These are phyloP conservation scores for Papilio xuthus DNA, from an alignment of 1,140 invertebrate species.

Conservation along the genomic window DNA sequence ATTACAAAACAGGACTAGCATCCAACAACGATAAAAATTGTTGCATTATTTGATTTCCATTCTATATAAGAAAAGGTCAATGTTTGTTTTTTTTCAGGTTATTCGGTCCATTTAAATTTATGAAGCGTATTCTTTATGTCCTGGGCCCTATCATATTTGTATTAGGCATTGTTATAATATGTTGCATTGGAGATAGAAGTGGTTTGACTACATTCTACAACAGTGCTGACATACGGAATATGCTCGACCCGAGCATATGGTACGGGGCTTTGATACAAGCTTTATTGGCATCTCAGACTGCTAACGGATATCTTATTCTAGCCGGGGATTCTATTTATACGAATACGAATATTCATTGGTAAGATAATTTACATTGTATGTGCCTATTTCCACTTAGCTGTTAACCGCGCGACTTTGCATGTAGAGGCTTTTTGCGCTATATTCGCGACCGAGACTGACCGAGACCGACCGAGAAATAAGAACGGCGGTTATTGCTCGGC, in stretches of 20 bases:
- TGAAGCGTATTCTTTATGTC: constrained; percentile 63
- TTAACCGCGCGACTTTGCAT: no score
- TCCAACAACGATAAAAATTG: not conserved
- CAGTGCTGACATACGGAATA: constrained; percentile 49
- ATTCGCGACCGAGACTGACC: no score
- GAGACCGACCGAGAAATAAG: no score
- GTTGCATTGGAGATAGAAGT: constrained; percentile 43
- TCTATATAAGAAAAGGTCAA: not conserved
- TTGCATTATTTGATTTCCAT: no score
- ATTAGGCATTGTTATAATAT: constrained; percentile 47
- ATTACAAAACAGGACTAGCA: not conserved
- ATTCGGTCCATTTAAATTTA: constrained; percentile 66
- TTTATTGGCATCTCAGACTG: constrained; percentile 82
- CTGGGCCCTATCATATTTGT: constrained; percentile 54
- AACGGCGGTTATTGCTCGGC: no score
- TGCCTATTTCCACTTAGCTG: no score
- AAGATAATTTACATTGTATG: constrained; percentile 47
- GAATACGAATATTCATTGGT: constrained; percentile 83
- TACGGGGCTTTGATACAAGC: constrained; percentile 82
- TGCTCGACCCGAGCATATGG: constrained; percentile 74
- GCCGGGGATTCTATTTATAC: constrained; percentile 82
- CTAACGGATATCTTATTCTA: constrained; percentile 83
- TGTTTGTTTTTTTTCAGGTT: constrained; percentile 67
- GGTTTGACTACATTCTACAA: constrained; percentile 44
- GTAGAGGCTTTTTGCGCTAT: no score